These are phyloP conservation scores for Yponomeuta sedellus DNA, from an alignment of 2,888 invertebrate species.

Conservation along the genomic window DNA sequence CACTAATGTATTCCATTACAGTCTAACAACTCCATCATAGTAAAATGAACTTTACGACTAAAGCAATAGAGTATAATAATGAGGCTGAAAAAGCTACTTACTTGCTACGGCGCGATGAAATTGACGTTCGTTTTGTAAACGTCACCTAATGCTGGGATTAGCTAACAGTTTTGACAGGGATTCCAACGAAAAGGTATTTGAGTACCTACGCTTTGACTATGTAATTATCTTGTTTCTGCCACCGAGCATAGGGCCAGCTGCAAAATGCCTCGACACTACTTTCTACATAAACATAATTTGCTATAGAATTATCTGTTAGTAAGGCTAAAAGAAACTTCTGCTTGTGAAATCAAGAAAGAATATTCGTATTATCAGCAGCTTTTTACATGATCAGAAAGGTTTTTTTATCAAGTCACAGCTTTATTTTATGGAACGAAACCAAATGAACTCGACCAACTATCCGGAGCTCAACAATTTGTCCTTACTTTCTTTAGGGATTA, in stretches of 20 bases:
- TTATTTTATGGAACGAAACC: too few species aligned
- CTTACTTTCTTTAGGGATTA: constrained; percentile 31
- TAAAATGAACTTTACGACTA: constrained; percentile 33
- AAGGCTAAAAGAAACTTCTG: too few species aligned
- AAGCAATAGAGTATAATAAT: constrained; percentile 21
- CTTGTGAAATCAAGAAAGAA: too few species aligned
- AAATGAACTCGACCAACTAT: neutral
- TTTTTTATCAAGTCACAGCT: neutral
- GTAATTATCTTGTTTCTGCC: too few species aligned
- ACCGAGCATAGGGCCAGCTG: too few species aligned
- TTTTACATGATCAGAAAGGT: neutral
- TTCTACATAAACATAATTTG: too few species aligned
- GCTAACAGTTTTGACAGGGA: constrained; percentile 74
- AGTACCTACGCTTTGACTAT: neutral
- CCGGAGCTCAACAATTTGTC: constrained; percentile 12
- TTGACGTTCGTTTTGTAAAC: constrained; percentile 62
- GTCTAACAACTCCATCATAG: constrained; percentile 41
- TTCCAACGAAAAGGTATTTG: constrained; percentile 52
- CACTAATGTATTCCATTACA: constrained; percentile 59
- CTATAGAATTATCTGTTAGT: too few species aligned
- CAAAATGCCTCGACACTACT: too few species aligned
- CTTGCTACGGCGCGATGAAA: constrained; percentile 16
- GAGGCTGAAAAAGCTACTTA: too few species aligned
- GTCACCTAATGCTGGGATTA: constrained; percentile 68
- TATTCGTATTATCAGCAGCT: too few species aligned